Percentiles rank a stretch among this genome's conserved stretches.
These are phyloP conservation scores for Threskiornis aethiopicus DNA, from an alignment of 2,797 vertebrate species.

Conservation along the genomic window DNA sequence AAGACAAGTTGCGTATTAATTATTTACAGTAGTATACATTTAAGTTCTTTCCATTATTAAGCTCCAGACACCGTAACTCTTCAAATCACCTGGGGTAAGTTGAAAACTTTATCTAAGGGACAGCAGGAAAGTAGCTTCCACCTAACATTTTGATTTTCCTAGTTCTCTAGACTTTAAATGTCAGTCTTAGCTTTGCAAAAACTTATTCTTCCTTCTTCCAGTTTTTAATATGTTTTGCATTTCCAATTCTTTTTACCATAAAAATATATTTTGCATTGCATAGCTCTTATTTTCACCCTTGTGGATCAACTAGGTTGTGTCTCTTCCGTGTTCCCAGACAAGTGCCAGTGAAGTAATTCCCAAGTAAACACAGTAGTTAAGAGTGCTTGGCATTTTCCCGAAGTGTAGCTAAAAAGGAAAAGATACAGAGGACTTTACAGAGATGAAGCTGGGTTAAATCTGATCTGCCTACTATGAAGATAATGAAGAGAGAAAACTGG, in stretches of 20 bases:
- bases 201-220: background rate
- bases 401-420: conserved; percentile 27
- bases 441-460: background rate
- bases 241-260: conserved; percentile 15
- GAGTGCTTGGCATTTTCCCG: background rate
- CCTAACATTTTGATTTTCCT: background rate
- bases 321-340: conserved; percentile 1
- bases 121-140: background rate
- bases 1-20: background rate
- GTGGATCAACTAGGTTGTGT: conserved; percentile 46
- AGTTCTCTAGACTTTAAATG: background rate
- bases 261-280: conserved; percentile 47
- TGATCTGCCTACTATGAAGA: background rate
- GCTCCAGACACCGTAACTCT: background rate
- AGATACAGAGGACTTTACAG: background rate
- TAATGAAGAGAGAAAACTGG: background rate
- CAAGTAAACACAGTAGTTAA: background rate
- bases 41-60: background rate
- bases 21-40: background rate
- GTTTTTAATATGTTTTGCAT: background rate
- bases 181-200: background rate
- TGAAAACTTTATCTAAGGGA: background rate
- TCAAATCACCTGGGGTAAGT: background rate
- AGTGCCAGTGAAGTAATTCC: conserved; percentile 40
- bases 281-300: conserved; percentile 56